A percentile compares a stretch with the other conserved stretches of the same genome.
These are phyloP conservation scores for Pitta sordida DNA, from an alignment of 2,113 vertebrate genomes.

Conservation along the genomic window DNA sequence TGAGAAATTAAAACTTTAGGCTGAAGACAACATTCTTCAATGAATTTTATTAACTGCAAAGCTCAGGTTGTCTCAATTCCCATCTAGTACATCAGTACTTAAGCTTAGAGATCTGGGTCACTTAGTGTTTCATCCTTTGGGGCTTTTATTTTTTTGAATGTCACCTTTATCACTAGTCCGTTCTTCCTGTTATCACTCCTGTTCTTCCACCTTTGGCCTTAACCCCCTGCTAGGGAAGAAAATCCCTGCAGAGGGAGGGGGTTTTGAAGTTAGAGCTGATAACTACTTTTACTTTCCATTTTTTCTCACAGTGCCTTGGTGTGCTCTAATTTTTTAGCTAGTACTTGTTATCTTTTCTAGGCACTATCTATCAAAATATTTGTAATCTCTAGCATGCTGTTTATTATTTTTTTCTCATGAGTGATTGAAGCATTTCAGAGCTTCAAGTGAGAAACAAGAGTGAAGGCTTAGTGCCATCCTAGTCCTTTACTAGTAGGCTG, in stretches of 20 bases:
- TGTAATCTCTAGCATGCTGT: not conserved
- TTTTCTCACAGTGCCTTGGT: not conserved
- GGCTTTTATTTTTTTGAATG: conserved; percentile 7
- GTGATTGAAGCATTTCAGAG: not conserved
- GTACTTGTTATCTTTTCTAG: not conserved
- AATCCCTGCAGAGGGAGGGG: conserved; percentile 13
- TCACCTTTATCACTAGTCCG: conserved; percentile 18
- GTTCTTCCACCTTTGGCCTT: conserved; percentile 35
- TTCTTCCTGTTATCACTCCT: conserved; percentile 25
- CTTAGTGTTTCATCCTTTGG: conserved; percentile 19
- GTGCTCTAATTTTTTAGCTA: conserved; percentile 23
- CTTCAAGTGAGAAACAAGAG: not conserved
- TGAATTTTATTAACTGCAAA: not conserved
- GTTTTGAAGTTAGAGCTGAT: conserved; percentile 19
- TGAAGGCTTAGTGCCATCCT: not conserved
- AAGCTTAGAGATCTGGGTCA: conserved; percentile 16
- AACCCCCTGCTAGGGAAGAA: conserved; percentile 8
- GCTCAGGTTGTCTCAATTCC: not conserved
- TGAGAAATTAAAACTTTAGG: not conserved
- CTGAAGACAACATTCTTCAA: not conserved
- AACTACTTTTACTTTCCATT: not conserved
- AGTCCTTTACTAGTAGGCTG: not conserved
- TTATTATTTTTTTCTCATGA: not conserved
- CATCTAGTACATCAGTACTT: not conserved
- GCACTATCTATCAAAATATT: not conserved